These are phyloP conservation scores for Aegithalos caudatus DNA, from an alignment of 2,113 vertebrate genomes.

Conservation along the genomic window DNA sequence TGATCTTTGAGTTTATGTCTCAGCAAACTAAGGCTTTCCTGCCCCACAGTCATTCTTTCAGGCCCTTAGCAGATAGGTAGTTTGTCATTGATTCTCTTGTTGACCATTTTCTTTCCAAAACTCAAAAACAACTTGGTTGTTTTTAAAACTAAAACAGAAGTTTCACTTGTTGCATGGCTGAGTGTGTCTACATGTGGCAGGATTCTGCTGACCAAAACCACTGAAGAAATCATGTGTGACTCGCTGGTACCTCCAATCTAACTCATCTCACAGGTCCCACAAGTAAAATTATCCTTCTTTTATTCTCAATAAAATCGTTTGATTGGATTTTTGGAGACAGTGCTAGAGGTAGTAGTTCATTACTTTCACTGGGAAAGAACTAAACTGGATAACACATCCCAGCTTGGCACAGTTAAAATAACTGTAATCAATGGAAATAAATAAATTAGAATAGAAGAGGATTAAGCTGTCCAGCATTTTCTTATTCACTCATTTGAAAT, in stretches of 20 bases:
- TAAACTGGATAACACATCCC: not conserved
- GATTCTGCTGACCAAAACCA: not conserved
- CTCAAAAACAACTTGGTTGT: not conserved
- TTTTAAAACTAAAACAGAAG: not conserved
- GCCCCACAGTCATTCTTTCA: accelerated
- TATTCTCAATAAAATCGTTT: not conserved
- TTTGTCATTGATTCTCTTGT: not conserved
- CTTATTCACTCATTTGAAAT: not conserved
- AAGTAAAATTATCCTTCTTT: not conserved
- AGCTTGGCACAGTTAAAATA: not conserved
- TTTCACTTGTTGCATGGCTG: not conserved
- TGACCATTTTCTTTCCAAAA: not conserved
- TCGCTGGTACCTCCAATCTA: not conserved
- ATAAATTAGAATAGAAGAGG: not conserved
- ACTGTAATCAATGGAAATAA: not conserved
- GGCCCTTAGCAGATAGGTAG: not conserved
- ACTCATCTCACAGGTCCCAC: not conserved
- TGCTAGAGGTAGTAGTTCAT: not conserved
- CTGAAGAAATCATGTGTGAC: not conserved
- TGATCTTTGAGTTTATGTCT: not conserved
- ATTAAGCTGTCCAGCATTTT: not conserved
- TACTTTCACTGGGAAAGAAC: not conserved
- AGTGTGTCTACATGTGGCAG: not conserved
- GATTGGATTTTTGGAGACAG: not conserved
- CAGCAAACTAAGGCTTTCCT: not conserved